Percentiles rank a stretch among this genome's conserved stretches.
Conservation (phyloP, 2,797 vertebrate species). For the Buceros bicornis region DNA sequence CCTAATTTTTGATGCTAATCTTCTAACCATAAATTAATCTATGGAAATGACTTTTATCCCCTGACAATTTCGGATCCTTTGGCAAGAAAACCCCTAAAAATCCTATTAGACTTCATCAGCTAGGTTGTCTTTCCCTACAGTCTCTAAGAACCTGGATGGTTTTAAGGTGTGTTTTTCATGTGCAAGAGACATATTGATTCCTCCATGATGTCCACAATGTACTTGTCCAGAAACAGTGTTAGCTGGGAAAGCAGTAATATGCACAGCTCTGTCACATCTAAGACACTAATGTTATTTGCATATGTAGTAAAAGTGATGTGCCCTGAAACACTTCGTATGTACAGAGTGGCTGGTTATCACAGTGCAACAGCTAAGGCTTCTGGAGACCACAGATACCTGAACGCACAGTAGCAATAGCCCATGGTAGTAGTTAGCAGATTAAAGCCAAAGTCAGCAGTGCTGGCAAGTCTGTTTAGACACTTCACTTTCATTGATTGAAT, state of each 20-base stretch:
- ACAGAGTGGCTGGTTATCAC: background rate
- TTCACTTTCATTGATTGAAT: constrained; percentile 37
- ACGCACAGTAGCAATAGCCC: background rate
- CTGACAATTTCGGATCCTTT: background rate
- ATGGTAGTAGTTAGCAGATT: constrained; percentile 15
- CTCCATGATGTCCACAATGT: background rate
- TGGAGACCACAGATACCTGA: background rate
- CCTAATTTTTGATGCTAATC: background rate
- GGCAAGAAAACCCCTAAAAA: background rate
- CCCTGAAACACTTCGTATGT: background rate
- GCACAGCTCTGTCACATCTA: background rate
- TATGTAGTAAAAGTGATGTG: background rate
- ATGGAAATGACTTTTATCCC: background rate
- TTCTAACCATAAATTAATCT: background rate
- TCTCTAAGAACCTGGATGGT: background rate
- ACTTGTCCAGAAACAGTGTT: background rate
- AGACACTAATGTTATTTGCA: fast-evolving
- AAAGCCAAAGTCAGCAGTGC: constrained; percentile 23
- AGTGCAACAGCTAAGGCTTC: background rate
- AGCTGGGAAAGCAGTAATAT: background rate
- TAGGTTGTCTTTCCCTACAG: background rate
- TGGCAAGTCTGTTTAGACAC: constrained; percentile 3
- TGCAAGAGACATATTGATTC: background rate
- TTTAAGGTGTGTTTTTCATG: background rate
- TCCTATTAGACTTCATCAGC: background rate